Evolutionary conservation across 1,140 invertebrate genomes (phyloP), one percentile per base, ranked within the genome.

Genomic region (Pseudachorutes palmiensis): DNA sequence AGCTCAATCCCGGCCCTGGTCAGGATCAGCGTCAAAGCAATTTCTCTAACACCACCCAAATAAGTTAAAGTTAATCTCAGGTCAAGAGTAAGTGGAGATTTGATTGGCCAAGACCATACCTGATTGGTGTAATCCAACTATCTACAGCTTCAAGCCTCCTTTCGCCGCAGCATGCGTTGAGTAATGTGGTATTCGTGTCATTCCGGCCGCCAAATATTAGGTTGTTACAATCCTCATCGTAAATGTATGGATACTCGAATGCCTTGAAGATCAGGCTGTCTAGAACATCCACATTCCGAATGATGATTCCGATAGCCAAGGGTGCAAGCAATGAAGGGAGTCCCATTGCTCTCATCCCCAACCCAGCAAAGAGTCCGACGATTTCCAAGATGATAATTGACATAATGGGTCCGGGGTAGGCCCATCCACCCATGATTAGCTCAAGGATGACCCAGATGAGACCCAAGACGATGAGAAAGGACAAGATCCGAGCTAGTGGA

Each of bases 1-100:
- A 73, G 45, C 26, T 69, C 72, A 1, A 69, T 0, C 9, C 72
- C 72, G 0, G 72, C 72, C 69, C 69, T 31, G 1, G 69, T 73
- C 16, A 73, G 33, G 31, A 73, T 73, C 1, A 73, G 22, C 2
- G 64, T 48, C 16, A 73, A 31, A 1, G 72, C 69, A 22, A 73
- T 68, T 29, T 32, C 71, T 72, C 26, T 29, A 45, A 59, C 31
- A n/a, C 9, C 3, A 12, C 12, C 62, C 30, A 51, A 58, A 64
- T n/a, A n/a, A n/a, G n/a, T n/a, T n/a, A n/a, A n/a, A n/a, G n/a
- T n/a, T n/a, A n/a, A n/a, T n/a, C n/a, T n/a, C n/a, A n/a, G n/a
- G n/a, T n/a, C n/a, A n/a, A n/a, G n/a, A n/a, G n/a, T n/a, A n/a
- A n/a, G n/a, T n/a, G n/a, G n/a, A n/a, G n/a, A n/a, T n/a, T n/a